These are phyloP conservation scores for Uropsilus gracilis DNA, from an alignment of 2,113 vertebrate species.

Conservation along the genomic window DNA sequence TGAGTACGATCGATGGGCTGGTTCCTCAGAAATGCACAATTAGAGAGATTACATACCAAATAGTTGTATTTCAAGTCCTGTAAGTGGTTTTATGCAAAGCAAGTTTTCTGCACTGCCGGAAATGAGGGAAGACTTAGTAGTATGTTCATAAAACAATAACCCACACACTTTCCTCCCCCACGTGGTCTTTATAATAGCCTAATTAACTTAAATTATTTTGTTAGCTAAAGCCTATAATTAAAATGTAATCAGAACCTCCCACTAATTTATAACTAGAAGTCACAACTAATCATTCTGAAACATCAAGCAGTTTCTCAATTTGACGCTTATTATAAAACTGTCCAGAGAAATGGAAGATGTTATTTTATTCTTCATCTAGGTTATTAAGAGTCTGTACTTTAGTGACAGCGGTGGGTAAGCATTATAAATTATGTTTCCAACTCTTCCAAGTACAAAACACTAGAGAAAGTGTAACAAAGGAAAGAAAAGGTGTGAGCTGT, in stretches of 20 bases:
- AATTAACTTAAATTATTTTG: conserved; percentile 62
- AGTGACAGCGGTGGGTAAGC: neutral
- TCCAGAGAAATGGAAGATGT: conserved; percentile 37
- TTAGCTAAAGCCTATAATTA: conserved; percentile 45
- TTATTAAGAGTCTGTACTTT: conserved; percentile 21
- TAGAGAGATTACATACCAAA: neutral
- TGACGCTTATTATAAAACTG: conserved; percentile 57
- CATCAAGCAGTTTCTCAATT: neutral
- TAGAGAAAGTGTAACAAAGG: conserved; percentile 5
- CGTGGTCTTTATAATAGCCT: conserved; percentile 26
- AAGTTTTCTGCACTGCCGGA: neutral
- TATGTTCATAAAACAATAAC: conserved; percentile 35
- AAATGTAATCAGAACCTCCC: conserved; percentile 27
- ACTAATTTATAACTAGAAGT: conserved; percentile 45
- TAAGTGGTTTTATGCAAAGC: conserved; percentile 20
- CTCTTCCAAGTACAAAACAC: conserved; percentile 1
- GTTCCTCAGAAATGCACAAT: neutral
- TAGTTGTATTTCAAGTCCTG: neutral
- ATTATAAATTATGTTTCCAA: conserved; percentile 35
- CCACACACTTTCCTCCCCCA: conserved; percentile 3
- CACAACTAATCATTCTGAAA: conserved; percentile 48
- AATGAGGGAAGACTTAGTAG: conserved; percentile 8
- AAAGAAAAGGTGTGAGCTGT: neutral
- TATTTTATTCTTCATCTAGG: conserved; percentile 22
- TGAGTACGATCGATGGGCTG: neutral